Evolutionary conservation across 2,113 vertebrate genomes (phyloP), one percentile per base, ranked within the genome.

Genomic region (Camarhynchus parvulus): DNA sequence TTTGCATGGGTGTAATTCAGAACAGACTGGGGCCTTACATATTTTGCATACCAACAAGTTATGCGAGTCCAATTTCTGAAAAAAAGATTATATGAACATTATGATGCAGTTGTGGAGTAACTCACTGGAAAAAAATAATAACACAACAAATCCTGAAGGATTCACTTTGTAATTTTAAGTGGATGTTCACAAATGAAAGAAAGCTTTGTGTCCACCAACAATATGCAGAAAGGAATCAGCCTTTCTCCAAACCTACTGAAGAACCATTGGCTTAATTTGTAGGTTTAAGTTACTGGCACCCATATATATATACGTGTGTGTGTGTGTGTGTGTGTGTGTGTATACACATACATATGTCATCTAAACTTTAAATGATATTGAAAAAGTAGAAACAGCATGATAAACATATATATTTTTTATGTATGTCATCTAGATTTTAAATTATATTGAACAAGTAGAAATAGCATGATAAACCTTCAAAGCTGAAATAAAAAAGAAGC

Each of bases 401-500:
- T 86, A 94, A 97, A 97, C 95, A 28, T 27, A 49, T 27, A 27
- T 27, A 22, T 46, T 9, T 28, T 19, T 31, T 11, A 23, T 22
- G 13, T 55, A 21, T 33, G 49, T 93, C 90, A 94, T 95, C 83
- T 84, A 90, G 96, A 93, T 76, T 90, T 97, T 87, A 98, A 98
- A 98, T 97, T 88, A 95, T 94, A 97, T 90, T 97, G 95, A 95
- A 97, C 62, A 87, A 94, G 85, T 95, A 96, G 92, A 96, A 98
- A 97, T 97, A 98, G 96, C 95, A 74, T 23, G 95, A 96, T 86
- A 94, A 97, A 97, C 96, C 95, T 98, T 98, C 97, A 98, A 98
- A 98, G 98, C 87, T 7, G 83, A 94, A 97, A 95, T 95, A 97
- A 98, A 98, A 98, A 96, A 95, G 98, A 97, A 98, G 94, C 98